These are phyloP conservation scores for Cremastinae sp. DNA, from an alignment of 2,888 invertebrate species.

Conservation along the genomic window DNA sequence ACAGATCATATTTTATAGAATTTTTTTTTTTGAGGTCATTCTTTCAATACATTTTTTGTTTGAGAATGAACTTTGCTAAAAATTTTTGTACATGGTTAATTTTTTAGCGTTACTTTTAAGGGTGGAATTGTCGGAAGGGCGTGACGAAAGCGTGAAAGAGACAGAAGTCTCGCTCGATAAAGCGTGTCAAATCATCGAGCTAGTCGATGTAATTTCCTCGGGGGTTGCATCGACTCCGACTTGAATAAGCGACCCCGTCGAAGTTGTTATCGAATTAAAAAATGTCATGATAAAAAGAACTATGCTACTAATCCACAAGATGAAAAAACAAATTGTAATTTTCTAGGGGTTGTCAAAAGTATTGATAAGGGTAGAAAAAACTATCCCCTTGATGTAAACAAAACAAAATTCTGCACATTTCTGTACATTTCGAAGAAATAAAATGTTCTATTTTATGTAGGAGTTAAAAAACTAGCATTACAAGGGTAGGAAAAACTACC, in stretches of 20 bases:
- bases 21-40: slow-evolving; percentile 4
- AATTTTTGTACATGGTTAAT: slow-evolving; percentile 24
- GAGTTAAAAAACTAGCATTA: too few relatives aligned
- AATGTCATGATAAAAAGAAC: too few relatives aligned
- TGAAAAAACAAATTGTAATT: too few relatives aligned
- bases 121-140: slow-evolving; percentile 36
- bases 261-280: slow-evolving; percentile 26
- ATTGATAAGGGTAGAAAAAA: too few relatives aligned
- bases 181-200: slow-evolving; percentile 64
- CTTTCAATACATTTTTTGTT: neutral
- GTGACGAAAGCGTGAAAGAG: slow-evolving; percentile 58
- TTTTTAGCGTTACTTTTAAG: neutral
- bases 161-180: slow-evolving; percentile 26
- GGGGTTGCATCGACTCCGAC: slow-evolving; percentile 35
- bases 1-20: neutral
- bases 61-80: too few relatives aligned
- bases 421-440: too few relatives aligned
- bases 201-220: slow-evolving; percentile 62
- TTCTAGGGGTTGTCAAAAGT: too few relatives aligned
- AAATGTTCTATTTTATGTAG: too few relatives aligned
- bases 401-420: too few relatives aligned
- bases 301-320: too few relatives aligned
- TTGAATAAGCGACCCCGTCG: slow-evolving; percentile 42
- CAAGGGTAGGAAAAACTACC: too few relatives aligned
- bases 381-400: too few relatives aligned